A percentile compares a stretch with the other conserved stretches of the same genome.
These are phyloP conservation scores for Halcyon malimbica DNA, from an alignment of 2,113 vertebrate species.

Conservation along the genomic window DNA sequence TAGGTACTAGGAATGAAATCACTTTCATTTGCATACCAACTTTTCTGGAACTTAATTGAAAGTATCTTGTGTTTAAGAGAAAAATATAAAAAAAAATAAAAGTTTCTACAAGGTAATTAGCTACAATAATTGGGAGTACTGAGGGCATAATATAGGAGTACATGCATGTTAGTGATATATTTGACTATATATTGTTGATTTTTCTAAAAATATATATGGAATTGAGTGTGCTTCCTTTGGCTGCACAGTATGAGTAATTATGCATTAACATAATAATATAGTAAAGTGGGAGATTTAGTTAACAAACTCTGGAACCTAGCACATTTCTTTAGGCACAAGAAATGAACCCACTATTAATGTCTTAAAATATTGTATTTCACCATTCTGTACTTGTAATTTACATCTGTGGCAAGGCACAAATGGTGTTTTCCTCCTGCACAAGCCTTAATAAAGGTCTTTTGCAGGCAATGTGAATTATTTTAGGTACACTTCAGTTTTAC, in stretches of 20 bases:
- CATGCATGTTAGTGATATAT: background rate
- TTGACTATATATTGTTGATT: background rate
- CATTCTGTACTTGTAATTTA: background rate
- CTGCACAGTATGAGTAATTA: background rate
- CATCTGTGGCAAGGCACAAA: background rate
- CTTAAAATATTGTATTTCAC: background rate
- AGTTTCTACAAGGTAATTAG: background rate
- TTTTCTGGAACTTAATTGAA: background rate
- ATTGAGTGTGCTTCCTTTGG: background rate
- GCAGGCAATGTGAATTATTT: background rate
- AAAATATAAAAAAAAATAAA: background rate
- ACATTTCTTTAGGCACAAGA: background rate
- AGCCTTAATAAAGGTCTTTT: background rate
- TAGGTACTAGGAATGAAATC: background rate
- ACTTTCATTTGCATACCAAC: fast-evolving
- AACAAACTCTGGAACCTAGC: background rate
- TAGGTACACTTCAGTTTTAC: background rate
- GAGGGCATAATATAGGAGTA: background rate
- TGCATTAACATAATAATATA: background rate
- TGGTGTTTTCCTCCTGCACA: background rate
- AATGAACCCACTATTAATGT: background rate
- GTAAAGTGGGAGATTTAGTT: background rate
- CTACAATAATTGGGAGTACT: background rate
- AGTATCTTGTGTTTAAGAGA: background rate
- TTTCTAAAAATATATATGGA: background rate